A percentile compares a stretch with the other conserved stretches of the same genome.
phyloP scores from a whole-genome alignment of 30 jellyfish, hydroid and myxozoan species.

The Catostylus mosaicus region DNA sequence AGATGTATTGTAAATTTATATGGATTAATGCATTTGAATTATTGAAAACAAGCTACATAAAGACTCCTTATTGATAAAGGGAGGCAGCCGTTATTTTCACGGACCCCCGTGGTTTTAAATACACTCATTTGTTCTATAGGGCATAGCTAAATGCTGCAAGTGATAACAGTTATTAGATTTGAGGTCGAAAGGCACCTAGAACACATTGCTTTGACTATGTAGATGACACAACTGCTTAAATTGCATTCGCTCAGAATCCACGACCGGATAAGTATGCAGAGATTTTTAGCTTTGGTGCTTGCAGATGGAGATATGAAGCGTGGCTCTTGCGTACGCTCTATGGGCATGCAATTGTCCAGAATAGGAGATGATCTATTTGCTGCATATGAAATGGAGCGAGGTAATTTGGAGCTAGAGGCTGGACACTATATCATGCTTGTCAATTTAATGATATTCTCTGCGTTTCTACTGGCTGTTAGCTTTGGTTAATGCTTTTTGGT shows the following conservation, averaged over 20 bases:
- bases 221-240: neutral
- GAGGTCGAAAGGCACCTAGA: conserved; percentile 45
- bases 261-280: neutral
- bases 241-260: neutral
- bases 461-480: conserved; percentile 12
- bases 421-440: neutral
- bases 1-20: neutral
- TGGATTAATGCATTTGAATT: neutral
- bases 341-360: conserved; percentile 1
- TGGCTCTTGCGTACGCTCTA: neutral
- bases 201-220: conserved; percentile 20
- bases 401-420: neutral
- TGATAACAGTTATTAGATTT: conserved; percentile 6
- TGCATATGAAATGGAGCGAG: neutral
- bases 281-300: neutral
- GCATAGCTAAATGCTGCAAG: neutral
- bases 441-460: neutral
- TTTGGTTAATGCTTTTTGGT: neutral
- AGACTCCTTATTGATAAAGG: neutral
- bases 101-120: conserved; percentile 12
- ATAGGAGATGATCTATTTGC: conserved; percentile 5
- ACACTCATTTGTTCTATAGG: neutral
- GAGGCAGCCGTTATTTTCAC: neutral
- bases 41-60: neutral
- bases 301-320: neutral